Evolutionary conservation across 2,888 invertebrate genomes (phyloP).

Genomic region (Calliphora vomitoria): DNA sequence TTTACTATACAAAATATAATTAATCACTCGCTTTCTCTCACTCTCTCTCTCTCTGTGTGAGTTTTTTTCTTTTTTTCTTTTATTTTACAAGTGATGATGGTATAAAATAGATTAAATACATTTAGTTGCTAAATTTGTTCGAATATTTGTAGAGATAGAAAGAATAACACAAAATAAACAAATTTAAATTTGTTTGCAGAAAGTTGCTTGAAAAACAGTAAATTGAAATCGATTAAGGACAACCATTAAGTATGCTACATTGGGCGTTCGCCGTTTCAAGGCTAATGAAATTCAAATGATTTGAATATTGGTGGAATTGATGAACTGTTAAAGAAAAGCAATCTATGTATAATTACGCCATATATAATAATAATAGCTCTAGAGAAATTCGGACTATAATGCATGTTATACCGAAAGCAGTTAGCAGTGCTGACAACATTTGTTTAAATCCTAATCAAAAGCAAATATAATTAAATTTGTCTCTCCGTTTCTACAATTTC

Average conservation of each 20-base stretch:
- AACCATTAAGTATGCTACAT: not conserved
- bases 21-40: slow-evolving; percentile 20
- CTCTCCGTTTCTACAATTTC: too few relatives aligned
- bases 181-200: slow-evolving; percentile 8
- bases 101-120: slow-evolving; percentile 25
- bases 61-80: not conserved
- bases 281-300: too few relatives aligned
- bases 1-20: slow-evolving; percentile 35
- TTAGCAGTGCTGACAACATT: too few relatives aligned
- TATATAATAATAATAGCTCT: too few relatives aligned
- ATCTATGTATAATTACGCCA: too few relatives aligned
- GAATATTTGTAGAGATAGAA: not conserved
- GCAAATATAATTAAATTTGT: too few relatives aligned
- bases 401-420: too few relatives aligned
- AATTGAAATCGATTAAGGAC: slow-evolving; percentile 16
- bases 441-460: too few relatives aligned
- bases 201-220: not conserved
- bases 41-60: not conserved
- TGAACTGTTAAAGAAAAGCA: too few relatives aligned
- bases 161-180: slow-evolving; percentile 5
- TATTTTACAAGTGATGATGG: not conserved
- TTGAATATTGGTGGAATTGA: too few relatives aligned
- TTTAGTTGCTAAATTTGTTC: slow-evolving; percentile 1
- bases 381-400: too few relatives aligned
- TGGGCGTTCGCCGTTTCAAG: not conserved